Conservation (phyloP, 2,113 vertebrate genomes). For the Catagonus wagneri region DNA sequence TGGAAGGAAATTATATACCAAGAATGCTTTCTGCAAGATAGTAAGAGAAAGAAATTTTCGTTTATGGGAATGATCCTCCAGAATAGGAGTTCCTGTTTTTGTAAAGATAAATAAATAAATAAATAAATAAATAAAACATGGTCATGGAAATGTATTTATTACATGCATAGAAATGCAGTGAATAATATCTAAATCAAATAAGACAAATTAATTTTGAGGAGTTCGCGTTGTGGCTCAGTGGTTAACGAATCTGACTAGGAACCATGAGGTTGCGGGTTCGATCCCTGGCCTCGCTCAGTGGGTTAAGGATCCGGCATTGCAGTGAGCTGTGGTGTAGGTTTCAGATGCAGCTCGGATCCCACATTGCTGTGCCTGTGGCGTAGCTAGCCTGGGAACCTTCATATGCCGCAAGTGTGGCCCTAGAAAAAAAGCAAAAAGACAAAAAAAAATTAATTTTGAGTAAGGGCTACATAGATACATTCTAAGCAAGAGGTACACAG, state of each 20-base stretch:
- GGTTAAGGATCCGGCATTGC: too few relatives aligned
- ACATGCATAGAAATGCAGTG: slow-evolving; percentile 65
- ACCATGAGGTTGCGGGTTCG: too few relatives aligned
- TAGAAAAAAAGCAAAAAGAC: too few relatives aligned
- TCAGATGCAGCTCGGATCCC: too few relatives aligned
- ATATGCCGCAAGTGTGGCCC: too few relatives aligned
- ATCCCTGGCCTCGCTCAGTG: too few relatives aligned
- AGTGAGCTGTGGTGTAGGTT: too few relatives aligned
- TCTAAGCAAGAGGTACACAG: not conserved
- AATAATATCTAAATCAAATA: slow-evolving; percentile 59
- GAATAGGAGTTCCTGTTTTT: not conserved
- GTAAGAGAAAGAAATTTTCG: not conserved
- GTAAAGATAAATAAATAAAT: not conserved
- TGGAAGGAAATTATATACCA: not conserved
- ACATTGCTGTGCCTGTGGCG: too few relatives aligned
- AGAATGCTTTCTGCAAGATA: not conserved
- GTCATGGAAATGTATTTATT: slow-evolving; percentile 4
- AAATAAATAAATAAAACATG: slow-evolving; percentile 1
- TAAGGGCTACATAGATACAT: slow-evolving; percentile 52
- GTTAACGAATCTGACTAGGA: too few relatives aligned
- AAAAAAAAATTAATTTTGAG: slow-evolving; percentile 77
- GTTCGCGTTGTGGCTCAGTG: too few relatives aligned
- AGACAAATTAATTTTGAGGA: slow-evolving; percentile 73
- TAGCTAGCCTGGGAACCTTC: too few relatives aligned
- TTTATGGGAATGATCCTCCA: slow-evolving; percentile 1